Base-by-base conservation (phyloP, 2,797 vertebrate species). In the Neosilurus hyrtlii region DNA sequence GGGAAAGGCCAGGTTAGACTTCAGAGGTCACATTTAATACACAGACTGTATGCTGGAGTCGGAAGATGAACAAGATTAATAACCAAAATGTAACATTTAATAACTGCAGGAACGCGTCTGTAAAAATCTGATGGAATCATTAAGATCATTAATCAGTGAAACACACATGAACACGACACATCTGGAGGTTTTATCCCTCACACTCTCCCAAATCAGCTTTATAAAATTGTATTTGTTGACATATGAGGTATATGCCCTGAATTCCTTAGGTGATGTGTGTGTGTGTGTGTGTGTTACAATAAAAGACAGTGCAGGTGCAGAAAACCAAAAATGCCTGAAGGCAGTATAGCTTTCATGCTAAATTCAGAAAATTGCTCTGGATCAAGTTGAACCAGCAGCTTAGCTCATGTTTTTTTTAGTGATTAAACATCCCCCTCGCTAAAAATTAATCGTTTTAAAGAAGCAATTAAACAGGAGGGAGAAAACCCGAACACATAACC, bases 361-460 rank as follows among this genome's bases (percentile, higher is more conserved):
- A 84, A 89, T 89, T 89, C 82, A 89, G 89, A 89, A 92, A 89
- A 93, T 92, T 89, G 92, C 92, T 94, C 92, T 92, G 76, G 61
- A 65, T 65, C 37, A 43, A 62, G 76, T 65, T 65, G 61, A 78
- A 78, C 94, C 92, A 92, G 88, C 90, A 93, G 92, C 91, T 88
- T 91, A 90, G 88, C 92, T 90, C 77, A 86, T 86, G 87, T 90
- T 90, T 93, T 94, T 94, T 93, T 15, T 30, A 94, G 92, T 91
- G 93, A 94, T 94, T 94, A 94, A 93, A 94, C 91, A 88, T 88
- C 79, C 82, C 86, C 90, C 93, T 91, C 90, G 90, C 92, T 91
- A 94, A 94, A 94, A 92, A 65, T 61, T 94, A 94, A 94, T 95
- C 93, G 94, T 93, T 94, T 95, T 94, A 94, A 93, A 92, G 93